Percentiles rank a stretch among this genome's conserved stretches.
These are phyloP conservation scores for Neuroscelio doddi DNA, from an alignment of 2,888 invertebrate genomes.

Conservation along the genomic window DNA sequence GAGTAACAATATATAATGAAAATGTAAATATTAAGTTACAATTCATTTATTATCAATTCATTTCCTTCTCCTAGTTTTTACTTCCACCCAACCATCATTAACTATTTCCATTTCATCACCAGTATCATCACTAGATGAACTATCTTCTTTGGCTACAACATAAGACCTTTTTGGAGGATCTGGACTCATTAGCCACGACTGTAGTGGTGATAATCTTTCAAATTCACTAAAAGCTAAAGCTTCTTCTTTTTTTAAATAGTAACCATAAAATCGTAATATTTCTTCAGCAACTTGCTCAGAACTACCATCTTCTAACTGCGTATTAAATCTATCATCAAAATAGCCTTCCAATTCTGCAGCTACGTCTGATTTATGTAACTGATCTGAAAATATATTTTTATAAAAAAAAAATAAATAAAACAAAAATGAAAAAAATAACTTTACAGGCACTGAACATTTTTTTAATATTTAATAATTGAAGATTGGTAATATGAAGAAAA, in stretches of 20 bases:
- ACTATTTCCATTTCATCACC: constrained; percentile 50
- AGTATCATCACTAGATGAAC: constrained; percentile 17
- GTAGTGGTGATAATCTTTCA: constrained; percentile 58
- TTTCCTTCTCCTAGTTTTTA: constrained; percentile 58
- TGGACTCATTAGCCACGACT: constrained; percentile 57
- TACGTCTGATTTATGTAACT: constrained; percentile 55
- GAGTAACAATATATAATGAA: no score
- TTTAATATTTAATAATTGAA: not conserved
- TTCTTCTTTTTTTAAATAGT: constrained; percentile 53
- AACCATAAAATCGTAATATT: constrained; percentile 59
- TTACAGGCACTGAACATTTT: not conserved
- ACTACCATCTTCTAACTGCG: constrained; percentile 64
- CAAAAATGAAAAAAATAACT: no score
- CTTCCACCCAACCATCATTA: constrained; percentile 61
- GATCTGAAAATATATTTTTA: constrained; percentile 50
- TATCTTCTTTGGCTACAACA: constrained; percentile 4
- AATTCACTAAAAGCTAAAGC: constrained; percentile 50
- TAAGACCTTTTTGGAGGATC: constrained; percentile 16
- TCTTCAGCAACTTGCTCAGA: constrained; percentile 62
- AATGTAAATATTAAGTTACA: no score
- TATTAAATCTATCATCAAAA: constrained; percentile 61
- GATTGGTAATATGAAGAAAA: no score
- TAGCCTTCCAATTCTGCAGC: constrained; percentile 63
- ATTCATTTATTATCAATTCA: constrained; percentile 40
- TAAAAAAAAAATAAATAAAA: not conserved